These are phyloP conservation scores for Sebastes hubbsi DNA, from an alignment of 2,797 vertebrate genomes.

Conservation along the genomic window DNA sequence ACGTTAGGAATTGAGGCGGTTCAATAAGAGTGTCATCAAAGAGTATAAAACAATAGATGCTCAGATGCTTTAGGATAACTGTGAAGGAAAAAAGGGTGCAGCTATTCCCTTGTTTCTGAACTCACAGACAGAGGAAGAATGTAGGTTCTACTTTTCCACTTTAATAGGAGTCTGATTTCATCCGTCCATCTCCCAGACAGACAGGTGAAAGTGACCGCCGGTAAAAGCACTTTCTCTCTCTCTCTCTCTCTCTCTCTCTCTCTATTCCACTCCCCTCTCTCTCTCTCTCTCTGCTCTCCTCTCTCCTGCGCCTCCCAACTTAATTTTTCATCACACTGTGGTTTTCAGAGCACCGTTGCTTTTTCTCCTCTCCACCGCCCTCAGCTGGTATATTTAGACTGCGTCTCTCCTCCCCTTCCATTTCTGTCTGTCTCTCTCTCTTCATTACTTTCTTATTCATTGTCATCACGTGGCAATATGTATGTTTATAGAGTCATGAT, in stretches of 20 bases:
- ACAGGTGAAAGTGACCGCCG: conserved; percentile 62
- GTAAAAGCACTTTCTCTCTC: conserved; percentile 62
- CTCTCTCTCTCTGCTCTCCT: conserved; percentile 1
- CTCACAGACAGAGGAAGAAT: conserved; percentile 23
- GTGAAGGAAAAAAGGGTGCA: background rate
- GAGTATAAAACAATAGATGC: conserved; percentile 11
- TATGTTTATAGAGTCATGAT: background rate
- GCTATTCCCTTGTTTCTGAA: conserved; percentile 20
- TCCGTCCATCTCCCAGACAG: conserved; percentile 60
- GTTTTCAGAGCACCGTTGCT: conserved; percentile 26
- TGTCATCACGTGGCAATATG: background rate
- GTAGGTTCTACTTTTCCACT: conserved; percentile 39
- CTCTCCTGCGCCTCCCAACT: conserved; percentile 27
- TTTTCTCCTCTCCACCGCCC: conserved; percentile 50
- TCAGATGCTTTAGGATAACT: conserved; percentile 21
- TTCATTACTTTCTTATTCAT: background rate
- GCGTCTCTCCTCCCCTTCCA: background rate
- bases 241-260: conserved; percentile 16
- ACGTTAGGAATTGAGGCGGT: conserved; percentile 5
- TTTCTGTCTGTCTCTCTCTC: background rate
- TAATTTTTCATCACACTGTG: conserved; percentile 64
- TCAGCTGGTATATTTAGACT: conserved; percentile 59
- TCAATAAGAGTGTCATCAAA: conserved; percentile 16
- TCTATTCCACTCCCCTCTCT: background rate
- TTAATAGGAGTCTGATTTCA: conserved; percentile 59